These are phyloP conservation scores for Callimorpha dominula DNA, from an alignment of 2,888 invertebrate species.

Conservation along the genomic window DNA sequence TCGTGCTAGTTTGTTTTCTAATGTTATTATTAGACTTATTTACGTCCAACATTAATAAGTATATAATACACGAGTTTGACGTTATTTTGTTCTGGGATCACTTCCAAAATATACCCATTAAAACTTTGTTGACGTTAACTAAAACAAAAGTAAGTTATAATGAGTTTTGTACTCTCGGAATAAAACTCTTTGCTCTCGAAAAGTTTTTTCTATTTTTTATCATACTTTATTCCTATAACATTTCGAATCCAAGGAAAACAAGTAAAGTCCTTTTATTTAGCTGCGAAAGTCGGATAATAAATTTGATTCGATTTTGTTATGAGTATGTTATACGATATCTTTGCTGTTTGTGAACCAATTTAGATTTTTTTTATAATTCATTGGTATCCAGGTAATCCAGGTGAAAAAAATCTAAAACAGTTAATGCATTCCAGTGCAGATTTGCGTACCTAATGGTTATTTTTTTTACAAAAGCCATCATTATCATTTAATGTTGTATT, in stretches of 20 bases:
- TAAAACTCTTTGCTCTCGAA: slow-evolving; percentile 45
- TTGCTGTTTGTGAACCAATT: not conserved
- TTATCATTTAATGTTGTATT: not conserved
- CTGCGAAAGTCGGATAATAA: not conserved
- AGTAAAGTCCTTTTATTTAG: slow-evolving; percentile 4
- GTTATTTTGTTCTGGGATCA: slow-evolving; percentile 43
- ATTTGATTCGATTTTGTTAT: not conserved
- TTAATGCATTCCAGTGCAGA: too few relatives aligned
- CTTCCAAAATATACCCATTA: slow-evolving; percentile 53
- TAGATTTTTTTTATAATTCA: not conserved
- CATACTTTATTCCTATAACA: slow-evolving; percentile 29
- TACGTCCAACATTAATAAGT: slow-evolving; percentile 17
- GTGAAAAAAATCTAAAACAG: too few relatives aligned
- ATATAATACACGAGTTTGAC: slow-evolving; percentile 28
- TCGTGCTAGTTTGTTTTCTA: slow-evolving; percentile 6
- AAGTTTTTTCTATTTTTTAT: slow-evolving; percentile 46
- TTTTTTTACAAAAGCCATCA: not conserved
- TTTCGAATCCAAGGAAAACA: slow-evolving; percentile 10
- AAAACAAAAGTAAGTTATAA: slow-evolving; percentile 58
- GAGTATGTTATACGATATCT: not conserved
- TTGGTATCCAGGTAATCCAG: too few relatives aligned
- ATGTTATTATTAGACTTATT: slow-evolving; percentile 23
- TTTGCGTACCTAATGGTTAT: too few relatives aligned
- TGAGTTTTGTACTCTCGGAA: slow-evolving; percentile 50
- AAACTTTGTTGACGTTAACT: slow-evolving; percentile 53